Conservation (phyloP, 2,888 invertebrate genomes). For the Seira musarum region DNA sequence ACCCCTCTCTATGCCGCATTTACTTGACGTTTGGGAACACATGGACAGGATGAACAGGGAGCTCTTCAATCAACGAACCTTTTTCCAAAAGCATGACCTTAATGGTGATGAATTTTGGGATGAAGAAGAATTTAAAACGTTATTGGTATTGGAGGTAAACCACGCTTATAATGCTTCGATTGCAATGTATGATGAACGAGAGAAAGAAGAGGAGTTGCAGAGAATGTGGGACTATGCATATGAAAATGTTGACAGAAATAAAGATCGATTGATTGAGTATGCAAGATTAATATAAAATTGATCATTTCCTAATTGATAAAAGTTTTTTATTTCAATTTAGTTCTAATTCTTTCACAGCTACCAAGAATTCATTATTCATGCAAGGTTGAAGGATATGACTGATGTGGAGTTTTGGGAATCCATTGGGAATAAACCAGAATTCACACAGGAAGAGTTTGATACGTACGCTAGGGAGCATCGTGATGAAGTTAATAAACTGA, state of each 20-base stretch:
- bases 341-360: too few relatives aligned
- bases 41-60: conserved; percentile 29
- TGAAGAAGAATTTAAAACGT: conserved; percentile 34
- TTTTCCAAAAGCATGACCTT: conserved; percentile 38
- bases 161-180: neutral
- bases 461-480: neutral
- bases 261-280: too few relatives aligned
- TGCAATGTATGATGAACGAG: conserved; percentile 7
- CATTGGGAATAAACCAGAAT: neutral
- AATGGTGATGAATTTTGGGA: conserved; percentile 34
- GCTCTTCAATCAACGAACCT: conserved; percentile 27
- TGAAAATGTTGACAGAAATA: too few relatives aligned
- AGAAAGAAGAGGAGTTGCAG: conserved; percentile 25
- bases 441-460: conserved; percentile 27
- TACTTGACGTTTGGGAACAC: conserved; percentile 37
- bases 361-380: conserved; percentile 38
- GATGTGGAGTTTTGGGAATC: conserved; percentile 35
- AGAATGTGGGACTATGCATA: conserved; percentile 42
- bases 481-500: conserved; percentile 29
- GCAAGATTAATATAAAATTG: too few relatives aligned
- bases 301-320: too few relatives aligned
- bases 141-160: conserved; percentile 9
- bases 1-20: conserved; percentile 30
- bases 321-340: too few relatives aligned
- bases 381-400: neutral